Percentiles rank a stretch among this genome's conserved stretches.
phyloP scores from a whole-genome alignment of 2,113 vertebrate genomes.

The Corvus cornix region DNA sequence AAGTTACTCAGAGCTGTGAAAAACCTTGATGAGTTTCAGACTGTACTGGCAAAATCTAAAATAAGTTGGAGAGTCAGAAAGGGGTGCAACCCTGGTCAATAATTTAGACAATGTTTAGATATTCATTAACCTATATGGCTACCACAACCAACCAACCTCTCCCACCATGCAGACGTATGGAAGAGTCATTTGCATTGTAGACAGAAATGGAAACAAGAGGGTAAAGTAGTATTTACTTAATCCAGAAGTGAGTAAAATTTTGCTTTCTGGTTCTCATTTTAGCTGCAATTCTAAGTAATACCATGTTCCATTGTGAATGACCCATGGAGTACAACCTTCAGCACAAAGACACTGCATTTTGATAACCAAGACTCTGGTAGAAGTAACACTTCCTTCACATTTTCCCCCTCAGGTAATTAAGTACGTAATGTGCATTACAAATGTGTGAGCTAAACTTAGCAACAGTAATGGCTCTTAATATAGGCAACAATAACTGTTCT shows the following conservation, averaged over 20 bases:
- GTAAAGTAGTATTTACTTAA: background rate
- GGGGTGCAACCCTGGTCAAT: background rate
- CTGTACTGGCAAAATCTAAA: background rate
- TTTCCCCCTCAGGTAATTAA: background rate
- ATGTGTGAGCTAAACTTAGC: slow-evolving; percentile 3
- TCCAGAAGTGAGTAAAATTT: background rate
- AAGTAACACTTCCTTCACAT: background rate
- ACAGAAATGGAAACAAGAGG: background rate
- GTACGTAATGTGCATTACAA: background rate
- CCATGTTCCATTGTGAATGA: background rate
- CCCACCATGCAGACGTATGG: background rate
- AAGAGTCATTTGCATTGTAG: background rate
- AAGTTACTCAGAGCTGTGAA: background rate
- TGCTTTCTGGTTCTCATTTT: background rate
- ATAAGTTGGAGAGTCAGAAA: background rate
- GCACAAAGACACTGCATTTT: background rate
- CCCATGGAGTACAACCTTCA: background rate
- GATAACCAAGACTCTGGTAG: background rate
- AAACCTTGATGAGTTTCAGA: background rate
- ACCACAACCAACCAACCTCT: background rate
- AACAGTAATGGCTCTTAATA: background rate
- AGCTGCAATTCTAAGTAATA: background rate
- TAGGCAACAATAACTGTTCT: background rate
- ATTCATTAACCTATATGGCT: background rate
- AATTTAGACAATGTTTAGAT: background rate